Evolutionary conservation across 2,113 vertebrate genomes (phyloP), one percentile per base, ranked within the genome.

Genomic region (Arizona elegans): DNA sequence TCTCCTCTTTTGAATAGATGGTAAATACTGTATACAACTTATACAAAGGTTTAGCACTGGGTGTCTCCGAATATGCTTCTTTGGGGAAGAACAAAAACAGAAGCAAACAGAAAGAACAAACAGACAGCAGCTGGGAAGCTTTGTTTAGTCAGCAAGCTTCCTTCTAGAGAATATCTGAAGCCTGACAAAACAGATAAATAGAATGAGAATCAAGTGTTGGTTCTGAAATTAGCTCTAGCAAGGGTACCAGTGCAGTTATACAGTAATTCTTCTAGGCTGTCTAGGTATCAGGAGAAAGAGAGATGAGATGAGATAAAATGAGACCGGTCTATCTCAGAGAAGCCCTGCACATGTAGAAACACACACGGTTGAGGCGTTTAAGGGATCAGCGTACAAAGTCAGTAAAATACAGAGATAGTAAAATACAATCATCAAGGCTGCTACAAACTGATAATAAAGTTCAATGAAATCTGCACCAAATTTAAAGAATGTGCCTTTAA

Each of bases 51-150:
- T 86, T 95, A 58, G 94, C 56, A 94, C 26, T 88, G 33, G 59
- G 3, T 88, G 81, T 3, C 91, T 90, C 53, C 90, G 3, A 1
- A 88, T 95, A 58, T 95, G 29, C 11, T 94, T 94, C 86, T 26
- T 93, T 96, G 92, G 94, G 38, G 94, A 52, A 96, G 59, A 93
- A 94, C 52, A 95, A 43, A 43, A 90, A 62, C 87, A 92, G 89
- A 95, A 95, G 3, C 54, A 5, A 55, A 55, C 55, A 21, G 55
- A 56, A 56, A 56, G 17, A 56, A 56, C 19, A 56, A 56, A 56
- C 55, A 56, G 19, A 56, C 5, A 1, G 90, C 92, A 21, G 0
- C 93, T 96, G 58, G 92, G 26, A 91, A 93, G 47, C 1, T 12
- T 89, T 94, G 26, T 26, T 53, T 75, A 47, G 33, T 94, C 38